phyloP scores from a whole-genome alignment of 35 echinoderm and acorn worm genomes.

The Ptychodera flava region DNA sequence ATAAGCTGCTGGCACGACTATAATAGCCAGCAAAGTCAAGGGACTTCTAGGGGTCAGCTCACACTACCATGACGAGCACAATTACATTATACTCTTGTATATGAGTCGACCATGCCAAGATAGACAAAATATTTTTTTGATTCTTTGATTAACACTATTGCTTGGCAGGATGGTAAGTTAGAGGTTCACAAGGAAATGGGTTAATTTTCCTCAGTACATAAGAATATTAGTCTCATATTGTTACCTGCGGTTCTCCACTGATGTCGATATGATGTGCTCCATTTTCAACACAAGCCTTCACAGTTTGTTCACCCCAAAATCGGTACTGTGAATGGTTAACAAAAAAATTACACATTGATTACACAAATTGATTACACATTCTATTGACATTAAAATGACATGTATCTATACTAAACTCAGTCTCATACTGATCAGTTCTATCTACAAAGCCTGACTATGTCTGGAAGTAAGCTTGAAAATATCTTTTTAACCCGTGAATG shows the following conservation, averaged over 20 bases:
- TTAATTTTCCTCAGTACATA: too few species aligned
- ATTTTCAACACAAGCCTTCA: conserved; percentile 89
- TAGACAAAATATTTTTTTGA: too few species aligned
- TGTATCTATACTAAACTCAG: neutral
- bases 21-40: too few species aligned
- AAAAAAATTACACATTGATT: neutral
- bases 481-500: neutral
- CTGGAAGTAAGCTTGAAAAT: neutral
- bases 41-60: too few species aligned
- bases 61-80: too few species aligned
- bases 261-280: conserved; percentile 94
- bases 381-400: neutral
- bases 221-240: too few species aligned
- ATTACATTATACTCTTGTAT: too few species aligned
- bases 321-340: conserved; percentile 53
- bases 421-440: neutral
- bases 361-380: neutral
- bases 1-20: too few species aligned
- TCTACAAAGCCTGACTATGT: neutral
- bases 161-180: too few species aligned
- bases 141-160: too few species aligned
- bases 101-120: too few species aligned
- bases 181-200: too few species aligned
- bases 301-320: conserved; percentile 85
- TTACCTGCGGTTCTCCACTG: conserved; percentile 92